Evolutionary conservation across 2,888 invertebrate genomes (phyloP).

Genomic region (Corbicula japonica): DNA sequence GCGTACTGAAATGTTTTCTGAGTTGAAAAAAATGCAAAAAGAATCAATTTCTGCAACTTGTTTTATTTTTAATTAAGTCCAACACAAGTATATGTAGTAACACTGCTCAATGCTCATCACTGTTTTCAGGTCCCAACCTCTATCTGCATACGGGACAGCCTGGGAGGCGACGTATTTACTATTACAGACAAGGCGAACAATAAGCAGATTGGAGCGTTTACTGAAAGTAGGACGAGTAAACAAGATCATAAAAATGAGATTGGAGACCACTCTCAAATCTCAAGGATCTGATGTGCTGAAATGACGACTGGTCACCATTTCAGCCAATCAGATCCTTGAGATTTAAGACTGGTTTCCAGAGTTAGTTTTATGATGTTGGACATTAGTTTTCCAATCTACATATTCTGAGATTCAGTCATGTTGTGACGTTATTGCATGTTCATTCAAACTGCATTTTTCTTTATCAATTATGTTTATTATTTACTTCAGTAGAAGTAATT

Average conservation of each 20-base stretch:
- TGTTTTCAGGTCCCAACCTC: too few species aligned
- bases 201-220: not conserved
- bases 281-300: not conserved
- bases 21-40: too few species aligned
- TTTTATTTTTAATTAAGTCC: too few species aligned
- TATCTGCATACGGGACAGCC: too few species aligned
- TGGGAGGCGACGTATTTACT: constrained; percentile 8
- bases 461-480: not conserved
- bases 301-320: not conserved
- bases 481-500: not conserved
- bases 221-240: too few species aligned
- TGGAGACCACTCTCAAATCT: not conserved
- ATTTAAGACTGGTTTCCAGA: not conserved
- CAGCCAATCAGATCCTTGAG: not conserved
- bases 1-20: too few species aligned
- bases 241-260: too few species aligned
- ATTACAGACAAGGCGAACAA: constrained; percentile 19
- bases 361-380: not conserved
- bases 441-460: not conserved
- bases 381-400: not conserved
- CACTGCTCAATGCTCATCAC: too few species aligned
- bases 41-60: too few species aligned
- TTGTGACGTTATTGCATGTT: too few species aligned
- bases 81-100: too few species aligned
- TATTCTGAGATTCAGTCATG: too few species aligned